These are phyloP conservation scores for Orchestia grillus DNA, from an alignment of 1,140 invertebrate species.

Conservation along the genomic window DNA sequence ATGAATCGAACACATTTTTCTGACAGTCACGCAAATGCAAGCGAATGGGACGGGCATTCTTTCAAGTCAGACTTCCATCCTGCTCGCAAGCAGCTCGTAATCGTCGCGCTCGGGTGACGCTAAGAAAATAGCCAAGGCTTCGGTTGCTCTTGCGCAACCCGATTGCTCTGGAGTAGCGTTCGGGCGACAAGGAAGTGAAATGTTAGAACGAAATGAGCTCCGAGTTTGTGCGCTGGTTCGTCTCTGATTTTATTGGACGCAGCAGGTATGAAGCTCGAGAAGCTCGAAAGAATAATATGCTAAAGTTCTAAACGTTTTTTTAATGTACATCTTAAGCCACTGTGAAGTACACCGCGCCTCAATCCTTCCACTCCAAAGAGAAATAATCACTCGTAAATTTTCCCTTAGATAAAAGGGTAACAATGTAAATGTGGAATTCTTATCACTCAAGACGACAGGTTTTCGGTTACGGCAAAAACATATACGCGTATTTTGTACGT, in stretches of 20 bases:
- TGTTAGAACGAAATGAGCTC: background rate
- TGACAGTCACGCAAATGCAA: constrained; percentile 40
- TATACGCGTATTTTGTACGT: background rate
- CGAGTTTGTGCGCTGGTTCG: background rate
- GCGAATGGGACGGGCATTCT: constrained; percentile 13
- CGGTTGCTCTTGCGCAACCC: background rate
- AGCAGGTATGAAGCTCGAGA: background rate
- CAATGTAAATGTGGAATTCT: background rate
- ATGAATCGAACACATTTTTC: constrained; percentile 38
- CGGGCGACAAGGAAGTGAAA: background rate
- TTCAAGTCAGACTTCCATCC: constrained; percentile 1
- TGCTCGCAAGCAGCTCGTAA: background rate
- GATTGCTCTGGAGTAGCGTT: background rate
- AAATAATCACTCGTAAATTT: background rate
- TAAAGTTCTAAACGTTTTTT: background rate
- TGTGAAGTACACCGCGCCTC: background rate
- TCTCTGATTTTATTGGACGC: background rate
- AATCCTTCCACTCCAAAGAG: background rate
- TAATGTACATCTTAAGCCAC: background rate
- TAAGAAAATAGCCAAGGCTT: background rate
- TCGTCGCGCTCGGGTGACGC: background rate
- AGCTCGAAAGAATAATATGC: background rate
- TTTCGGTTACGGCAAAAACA: background rate
- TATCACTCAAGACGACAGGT: background rate
- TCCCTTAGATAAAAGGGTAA: background rate